Percentiles rank a stretch among this genome's conserved stretches.
Evolutionary conservation across 1,140 invertebrate genomes (phyloP).

Genomic region (Caenorhabditis latens): DNA sequence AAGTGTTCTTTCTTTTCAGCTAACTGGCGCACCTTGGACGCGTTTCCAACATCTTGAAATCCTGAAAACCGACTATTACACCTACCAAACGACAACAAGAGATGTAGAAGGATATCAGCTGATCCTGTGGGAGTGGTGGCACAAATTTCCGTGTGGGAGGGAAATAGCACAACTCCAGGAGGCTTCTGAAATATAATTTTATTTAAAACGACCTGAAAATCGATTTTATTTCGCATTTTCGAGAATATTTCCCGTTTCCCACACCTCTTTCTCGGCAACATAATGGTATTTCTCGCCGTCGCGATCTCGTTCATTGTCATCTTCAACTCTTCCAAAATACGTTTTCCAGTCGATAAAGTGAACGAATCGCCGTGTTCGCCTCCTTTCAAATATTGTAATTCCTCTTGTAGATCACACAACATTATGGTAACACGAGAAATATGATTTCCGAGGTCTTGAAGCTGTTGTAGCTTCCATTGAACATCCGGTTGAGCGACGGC

Average conservation of each 20-base stretch:
- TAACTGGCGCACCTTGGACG: too few species aligned
- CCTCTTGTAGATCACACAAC: constrained; percentile 47
- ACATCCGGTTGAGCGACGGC: constrained; percentile 66
- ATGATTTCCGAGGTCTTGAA: constrained; percentile 62
- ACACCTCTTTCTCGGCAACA: constrained; percentile 58
- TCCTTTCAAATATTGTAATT: neutral
- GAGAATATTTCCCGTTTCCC: too few species aligned
- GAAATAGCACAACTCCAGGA: constrained; percentile 76
- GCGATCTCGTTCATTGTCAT: constrained; percentile 51
- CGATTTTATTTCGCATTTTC: too few species aligned
- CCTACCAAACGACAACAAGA: constrained; percentile 69
- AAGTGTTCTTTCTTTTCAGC: too few species aligned
- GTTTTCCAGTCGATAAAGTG: neutral
- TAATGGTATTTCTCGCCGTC: constrained; percentile 43
- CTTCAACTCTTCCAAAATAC: constrained; percentile 39
- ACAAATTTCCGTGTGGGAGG: constrained; percentile 78
- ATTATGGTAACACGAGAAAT: constrained; percentile 31
- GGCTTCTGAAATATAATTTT: constrained; percentile 56
- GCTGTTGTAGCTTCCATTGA: constrained; percentile 68
- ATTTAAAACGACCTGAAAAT: neutral
- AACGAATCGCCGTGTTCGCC: neutral
- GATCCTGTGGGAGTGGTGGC: constrained; percentile 78
- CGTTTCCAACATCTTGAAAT: too few species aligned
- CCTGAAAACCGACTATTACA: too few species aligned
- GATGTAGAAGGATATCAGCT: constrained; percentile 70